Conservation (phyloP, 35 echinoderm and acorn worm genomes). For the Heliocidaris erythrogramma region DNA sequence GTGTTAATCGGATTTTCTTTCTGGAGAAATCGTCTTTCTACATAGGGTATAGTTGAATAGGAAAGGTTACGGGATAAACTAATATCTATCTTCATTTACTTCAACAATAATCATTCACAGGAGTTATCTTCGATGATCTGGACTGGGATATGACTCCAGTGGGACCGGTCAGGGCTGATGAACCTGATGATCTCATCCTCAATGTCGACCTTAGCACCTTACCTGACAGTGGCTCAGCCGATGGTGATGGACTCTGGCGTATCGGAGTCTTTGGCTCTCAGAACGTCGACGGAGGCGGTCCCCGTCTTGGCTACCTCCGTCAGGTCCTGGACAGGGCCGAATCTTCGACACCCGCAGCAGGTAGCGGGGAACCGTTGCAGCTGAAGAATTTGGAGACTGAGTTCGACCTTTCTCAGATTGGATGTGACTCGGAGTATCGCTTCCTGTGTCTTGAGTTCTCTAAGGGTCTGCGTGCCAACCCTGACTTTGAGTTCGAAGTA, state of each 20-base stretch:
- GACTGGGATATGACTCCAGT: slow-evolving; percentile 70
- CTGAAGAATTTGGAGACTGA: slow-evolving; percentile 61
- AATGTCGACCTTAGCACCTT: slow-evolving; percentile 63
- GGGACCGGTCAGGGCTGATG: slow-evolving; percentile 59
- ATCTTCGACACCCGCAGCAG: slow-evolving; percentile 46
- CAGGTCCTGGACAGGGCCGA: slow-evolving; percentile 64
- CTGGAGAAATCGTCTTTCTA: too few species aligned
- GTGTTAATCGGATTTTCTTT: too few species aligned
- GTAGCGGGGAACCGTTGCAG: slow-evolving; percentile 40
- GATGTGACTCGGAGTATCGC: slow-evolving; percentile 76
- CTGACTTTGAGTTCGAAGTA: slow-evolving; percentile 85
- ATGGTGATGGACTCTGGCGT: slow-evolving; percentile 75
- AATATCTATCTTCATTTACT: too few species aligned
- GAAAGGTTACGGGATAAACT: too few species aligned
- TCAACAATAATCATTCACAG: neutral
- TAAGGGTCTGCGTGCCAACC: slow-evolving; percentile 74
- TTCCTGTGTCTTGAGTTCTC: slow-evolving; percentile 84
- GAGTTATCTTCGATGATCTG: slow-evolving; percentile 76
- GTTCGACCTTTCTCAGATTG: slow-evolving; percentile 76
- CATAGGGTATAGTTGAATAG: too few species aligned
- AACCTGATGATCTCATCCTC: slow-evolving; percentile 64
- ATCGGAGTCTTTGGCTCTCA: slow-evolving; percentile 72
- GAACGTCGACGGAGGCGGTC: slow-evolving; percentile 51
- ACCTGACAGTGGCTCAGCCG: slow-evolving; percentile 50
- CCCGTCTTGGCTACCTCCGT: slow-evolving; percentile 58